Evolutionary conservation across 64 coral and sea anemone species (phyloP), one percentile per base, ranked within the genome.

Genomic region (Anthopleura sola): DNA sequence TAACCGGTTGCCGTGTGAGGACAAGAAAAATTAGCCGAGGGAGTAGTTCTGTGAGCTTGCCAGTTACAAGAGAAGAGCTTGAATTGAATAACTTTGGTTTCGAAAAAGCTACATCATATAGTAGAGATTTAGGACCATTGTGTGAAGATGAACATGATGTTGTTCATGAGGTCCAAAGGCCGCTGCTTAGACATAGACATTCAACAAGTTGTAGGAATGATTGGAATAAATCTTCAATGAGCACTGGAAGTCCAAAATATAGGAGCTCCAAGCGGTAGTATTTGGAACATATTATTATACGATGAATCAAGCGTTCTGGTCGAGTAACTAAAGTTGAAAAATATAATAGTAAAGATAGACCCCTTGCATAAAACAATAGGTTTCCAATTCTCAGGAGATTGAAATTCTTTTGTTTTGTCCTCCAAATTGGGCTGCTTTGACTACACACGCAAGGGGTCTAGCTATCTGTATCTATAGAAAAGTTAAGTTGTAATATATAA

Each of bases 1-100:
- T 84, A 14, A 91, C 89, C 0, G 89, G 89, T 19, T 86, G 79
- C 49, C 56, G 84, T 24, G 18, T 91, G 31, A 75, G 89, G 29
- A 83, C 9, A 6, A 83, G 55, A 83, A 60, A 58, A 37, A 24
- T 83, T 8, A 31, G 16, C 18, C 48, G 82, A 56, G 48, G 26
- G 36, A 60, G 29, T 37, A 83, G 82, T 55, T 28, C 49, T 1
- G 5, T n/a, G 19, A 83, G 82, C 50, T 33, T 83, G 1, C 82
- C 82, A 36, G 82, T 54, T 33, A 83, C 82, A 31, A 56, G 32
- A 58, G 33, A 83, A 29, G 82, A 83, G 34, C 18, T 56, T 29
- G 82, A 83, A 37, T 24, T 26, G 23, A 83, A 83, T 0, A 26
- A n/a, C 19, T n/a, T 83, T 56, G 82, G 17, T 11, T 32, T 7